Conservation (phyloP, 2,888 invertebrate genomes). For the Odontocerum albicorne region DNA sequence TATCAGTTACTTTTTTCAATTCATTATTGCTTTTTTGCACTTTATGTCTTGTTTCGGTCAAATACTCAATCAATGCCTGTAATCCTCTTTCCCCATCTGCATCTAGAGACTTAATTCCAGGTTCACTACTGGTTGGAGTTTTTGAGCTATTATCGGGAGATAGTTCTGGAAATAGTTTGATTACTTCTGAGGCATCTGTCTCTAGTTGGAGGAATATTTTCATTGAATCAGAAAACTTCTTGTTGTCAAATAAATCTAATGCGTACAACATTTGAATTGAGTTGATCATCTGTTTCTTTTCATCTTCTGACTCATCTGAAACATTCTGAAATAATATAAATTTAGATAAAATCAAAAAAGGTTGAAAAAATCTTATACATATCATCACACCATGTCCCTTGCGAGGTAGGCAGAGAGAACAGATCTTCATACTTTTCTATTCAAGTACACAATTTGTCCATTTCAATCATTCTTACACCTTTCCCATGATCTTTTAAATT, state of each 20-base stretch:
- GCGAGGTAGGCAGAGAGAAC: no score
- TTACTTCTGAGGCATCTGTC: conserved; percentile 94
- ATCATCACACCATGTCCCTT: no score
- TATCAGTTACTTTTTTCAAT: not conserved
- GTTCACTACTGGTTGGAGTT: conserved; percentile 47
- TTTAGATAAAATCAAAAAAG: conserved; percentile 6
- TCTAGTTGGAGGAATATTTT: conserved; percentile 84
- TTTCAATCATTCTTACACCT: no score
- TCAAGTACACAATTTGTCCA: no score
- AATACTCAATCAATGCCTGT: conserved; percentile 85
- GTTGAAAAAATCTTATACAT: not conserved
- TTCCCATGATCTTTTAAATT: no score
- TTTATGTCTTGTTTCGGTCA: conserved; percentile 72
- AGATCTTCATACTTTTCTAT: no score
- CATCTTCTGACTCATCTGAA: conserved; percentile 77
- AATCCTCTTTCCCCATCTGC: conserved; percentile 87
- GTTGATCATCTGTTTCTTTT: conserved; percentile 77
- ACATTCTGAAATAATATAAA: conserved; percentile 64
- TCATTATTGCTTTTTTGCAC: conserved; percentile 45
- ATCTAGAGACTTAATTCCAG: conserved; percentile 63
- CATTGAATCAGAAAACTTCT: conserved; percentile 89
- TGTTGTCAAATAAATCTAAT: conserved; percentile 86
- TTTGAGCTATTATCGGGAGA: conserved; percentile 33
- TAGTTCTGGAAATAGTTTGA: conserved; percentile 90
- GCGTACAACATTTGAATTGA: conserved; percentile 91